These are phyloP conservation scores for Dicerorhinus sumatrensis DNA, from an alignment of 2,113 vertebrate species.

Conservation along the genomic window DNA sequence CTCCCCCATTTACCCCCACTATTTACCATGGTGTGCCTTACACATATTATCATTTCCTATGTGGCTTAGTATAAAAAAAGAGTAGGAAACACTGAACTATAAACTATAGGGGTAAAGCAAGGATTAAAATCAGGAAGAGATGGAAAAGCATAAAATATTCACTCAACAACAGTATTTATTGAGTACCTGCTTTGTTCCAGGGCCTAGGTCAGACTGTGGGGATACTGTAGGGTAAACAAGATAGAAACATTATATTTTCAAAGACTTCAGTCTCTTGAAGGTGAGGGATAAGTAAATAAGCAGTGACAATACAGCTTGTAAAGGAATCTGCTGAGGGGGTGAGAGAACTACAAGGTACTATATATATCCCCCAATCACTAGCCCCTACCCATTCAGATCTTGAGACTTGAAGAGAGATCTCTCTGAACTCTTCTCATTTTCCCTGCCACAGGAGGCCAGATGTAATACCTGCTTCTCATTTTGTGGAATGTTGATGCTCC, in stretches of 20 bases:
- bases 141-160: slow-evolving; percentile 28
- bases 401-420: background rate
- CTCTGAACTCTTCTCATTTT: background rate
- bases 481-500: background rate
- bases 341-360: background rate
- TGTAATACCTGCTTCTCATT: background rate
- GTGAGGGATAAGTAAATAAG: background rate
- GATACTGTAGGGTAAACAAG: background rate
- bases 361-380: background rate
- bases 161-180: background rate
- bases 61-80: background rate
- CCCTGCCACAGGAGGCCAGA: background rate
- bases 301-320: background rate
- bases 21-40: background rate
- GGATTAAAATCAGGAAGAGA: background rate
- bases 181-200: background rate
- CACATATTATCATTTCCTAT: background rate
- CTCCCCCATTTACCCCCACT: background rate
- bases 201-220: background rate
- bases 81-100: background rate
- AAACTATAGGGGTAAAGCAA: background rate
- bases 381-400: background rate
- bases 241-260: background rate
- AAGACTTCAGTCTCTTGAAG: background rate
- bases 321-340: background rate